phyloP scores from a whole-genome alignment of 2,797 vertebrate species.

The Brachymystax lenok region DNA sequence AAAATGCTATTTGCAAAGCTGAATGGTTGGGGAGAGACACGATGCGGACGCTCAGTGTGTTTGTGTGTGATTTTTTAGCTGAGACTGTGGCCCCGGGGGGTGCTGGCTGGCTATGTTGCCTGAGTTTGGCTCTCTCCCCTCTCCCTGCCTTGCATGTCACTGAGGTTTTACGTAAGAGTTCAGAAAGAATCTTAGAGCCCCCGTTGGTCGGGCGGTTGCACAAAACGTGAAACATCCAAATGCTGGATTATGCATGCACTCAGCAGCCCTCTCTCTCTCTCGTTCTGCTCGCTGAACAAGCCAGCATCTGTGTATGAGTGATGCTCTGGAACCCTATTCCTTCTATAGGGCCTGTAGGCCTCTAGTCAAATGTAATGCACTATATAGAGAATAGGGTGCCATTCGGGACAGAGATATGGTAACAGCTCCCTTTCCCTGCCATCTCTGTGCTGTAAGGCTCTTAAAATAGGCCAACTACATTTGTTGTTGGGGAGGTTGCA shows the following conservation, averaged over 20 bases:
- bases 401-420: not conserved
- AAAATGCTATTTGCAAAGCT: conserved; percentile 39
- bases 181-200: conserved; percentile 2
- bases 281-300: conserved; percentile 37
- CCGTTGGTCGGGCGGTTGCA: conserved; percentile 23
- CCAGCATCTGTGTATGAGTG: not conserved
- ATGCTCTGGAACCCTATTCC: conserved; percentile 17
- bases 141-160: conserved; percentile 54
- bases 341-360: not conserved
- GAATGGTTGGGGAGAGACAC: conserved; percentile 12
- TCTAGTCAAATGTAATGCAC: not conserved
- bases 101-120: conserved; percentile 39
- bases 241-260: conserved; percentile 48
- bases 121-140: conserved; percentile 43
- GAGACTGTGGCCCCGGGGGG: conserved; percentile 30
- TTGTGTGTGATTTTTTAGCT: conserved; percentile 1
- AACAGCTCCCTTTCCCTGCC: no score
- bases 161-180: conserved; percentile 64
- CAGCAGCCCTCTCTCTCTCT: conserved; percentile 18
- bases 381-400: not conserved
- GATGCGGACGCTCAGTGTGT: not conserved
- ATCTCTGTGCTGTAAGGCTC: not conserved
- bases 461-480: conserved; percentile 37
- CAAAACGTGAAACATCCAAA: conserved; percentile 35
- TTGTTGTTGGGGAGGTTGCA: conserved; percentile 44